Conservation (phyloP, 2,113 vertebrate genomes). For the Natator depressus region DNA sequence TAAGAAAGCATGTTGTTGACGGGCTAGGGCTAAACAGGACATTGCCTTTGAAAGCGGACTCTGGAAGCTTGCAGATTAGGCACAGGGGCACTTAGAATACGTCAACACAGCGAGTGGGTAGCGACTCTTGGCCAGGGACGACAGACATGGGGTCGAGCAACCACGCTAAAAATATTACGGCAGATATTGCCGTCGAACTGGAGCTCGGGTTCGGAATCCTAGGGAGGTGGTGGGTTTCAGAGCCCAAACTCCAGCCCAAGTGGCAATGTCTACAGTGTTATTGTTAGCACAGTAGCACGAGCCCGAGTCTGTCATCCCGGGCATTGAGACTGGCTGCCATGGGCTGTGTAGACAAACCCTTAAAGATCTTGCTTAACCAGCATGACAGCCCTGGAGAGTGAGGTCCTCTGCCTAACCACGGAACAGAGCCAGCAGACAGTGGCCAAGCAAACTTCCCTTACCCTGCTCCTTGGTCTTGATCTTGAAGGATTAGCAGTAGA, state of each 20-base stretch:
- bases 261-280: neutral
- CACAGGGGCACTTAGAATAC: neutral
- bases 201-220: neutral
- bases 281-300: neutral
- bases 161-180: neutral
- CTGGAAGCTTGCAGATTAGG: conserved; percentile 67
- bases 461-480: accelerated
- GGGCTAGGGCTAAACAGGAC: conserved; percentile 74
- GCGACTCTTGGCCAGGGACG: neutral
- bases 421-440: neutral
- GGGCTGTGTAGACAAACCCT: neutral
- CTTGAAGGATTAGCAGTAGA: accelerated
- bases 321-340: neutral
- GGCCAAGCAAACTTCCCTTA: neutral
- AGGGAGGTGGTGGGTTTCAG: neutral
- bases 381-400: neutral
- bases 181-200: neutral
- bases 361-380: neutral
- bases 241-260: neutral
- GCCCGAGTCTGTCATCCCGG: neutral
- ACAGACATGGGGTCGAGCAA: neutral
- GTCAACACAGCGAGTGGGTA: neutral
- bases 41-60: conserved; percentile 50
- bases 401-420: neutral
- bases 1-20: conserved; percentile 76